Conservation (phyloP, 2,888 invertebrate species). For the Gastracanthus pulcherrimus region DNA sequence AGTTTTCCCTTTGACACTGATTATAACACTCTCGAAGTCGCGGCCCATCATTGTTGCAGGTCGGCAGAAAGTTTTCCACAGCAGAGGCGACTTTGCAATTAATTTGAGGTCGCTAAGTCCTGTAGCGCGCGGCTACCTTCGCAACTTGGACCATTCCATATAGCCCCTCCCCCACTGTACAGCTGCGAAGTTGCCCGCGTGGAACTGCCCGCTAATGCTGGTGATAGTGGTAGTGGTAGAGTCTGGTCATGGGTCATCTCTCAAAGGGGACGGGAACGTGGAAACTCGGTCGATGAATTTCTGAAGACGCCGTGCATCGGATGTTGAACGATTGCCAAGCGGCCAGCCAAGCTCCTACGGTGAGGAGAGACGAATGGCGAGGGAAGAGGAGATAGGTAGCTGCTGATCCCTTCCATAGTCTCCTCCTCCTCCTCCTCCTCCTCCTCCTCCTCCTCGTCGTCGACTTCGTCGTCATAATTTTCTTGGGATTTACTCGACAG, state of each 20-base stretch:
- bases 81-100: constrained; percentile 23
- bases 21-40: not conserved
- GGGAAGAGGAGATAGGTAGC: not conserved
- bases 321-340: constrained; percentile 43
- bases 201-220: not conserved
- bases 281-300: constrained; percentile 48
- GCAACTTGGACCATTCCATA: not conserved
- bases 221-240: not conserved
- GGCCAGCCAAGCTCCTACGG: not conserved
- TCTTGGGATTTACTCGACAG: constrained; percentile 21
- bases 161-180: not conserved
- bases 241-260: constrained; percentile 42
- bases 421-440: not conserved
- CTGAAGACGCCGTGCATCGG: constrained; percentile 17
- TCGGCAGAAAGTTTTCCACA: not conserved
- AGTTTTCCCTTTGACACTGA: constrained; percentile 14
- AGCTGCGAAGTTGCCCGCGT: not conserved
- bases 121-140: not conserved
- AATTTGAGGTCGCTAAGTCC: constrained; percentile 40
- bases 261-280: constrained; percentile 30
- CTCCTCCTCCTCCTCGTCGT: not conserved
- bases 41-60: not conserved
- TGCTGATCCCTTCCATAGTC: not conserved
- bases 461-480: constrained; percentile 5
- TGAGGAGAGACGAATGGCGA: not conserved